phyloP scores from a whole-genome alignment of 2,797 vertebrate species.

The Oryzias dopingdopingensis region DNA sequence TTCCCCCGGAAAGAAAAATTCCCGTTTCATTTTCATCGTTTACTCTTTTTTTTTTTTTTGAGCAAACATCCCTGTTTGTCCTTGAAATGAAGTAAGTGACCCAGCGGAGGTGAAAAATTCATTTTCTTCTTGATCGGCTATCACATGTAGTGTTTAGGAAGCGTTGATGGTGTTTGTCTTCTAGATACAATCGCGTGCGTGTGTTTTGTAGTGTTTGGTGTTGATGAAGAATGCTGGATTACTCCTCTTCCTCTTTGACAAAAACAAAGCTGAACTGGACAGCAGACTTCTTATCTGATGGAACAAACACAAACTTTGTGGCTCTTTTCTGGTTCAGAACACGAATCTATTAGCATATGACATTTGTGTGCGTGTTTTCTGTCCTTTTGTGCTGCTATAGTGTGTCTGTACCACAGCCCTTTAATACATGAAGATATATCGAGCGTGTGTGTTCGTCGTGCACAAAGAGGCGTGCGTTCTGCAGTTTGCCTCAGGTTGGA shows the following conservation, averaged over 20 bases:
- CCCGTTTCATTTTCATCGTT: conserved; percentile 44
- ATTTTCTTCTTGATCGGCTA: conserved; percentile 55
- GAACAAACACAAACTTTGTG: conserved; percentile 34
- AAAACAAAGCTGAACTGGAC: conserved; percentile 47
- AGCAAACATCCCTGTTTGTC: conserved; percentile 36
- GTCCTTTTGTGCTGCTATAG: conserved; percentile 26
- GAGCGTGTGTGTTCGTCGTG: conserved; percentile 17
- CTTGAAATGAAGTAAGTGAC: conserved; percentile 60
- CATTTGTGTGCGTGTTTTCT: conserved; percentile 11
- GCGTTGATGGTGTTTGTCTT: conserved; percentile 42
- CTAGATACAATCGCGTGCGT: conserved; percentile 43
- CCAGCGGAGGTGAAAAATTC: conserved; percentile 44
- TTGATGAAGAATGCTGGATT: conserved; percentile 65
- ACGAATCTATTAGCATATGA: conserved; percentile 2
- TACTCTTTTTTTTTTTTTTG: conserved; percentile 1
- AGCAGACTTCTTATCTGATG: conserved; percentile 44
- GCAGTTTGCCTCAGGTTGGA: conserved; percentile 49
- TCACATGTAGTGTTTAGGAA: conserved; percentile 42
- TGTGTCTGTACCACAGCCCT: conserved; percentile 21
- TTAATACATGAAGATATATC: conserved; percentile 24
- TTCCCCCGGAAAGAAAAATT: conserved; percentile 23
- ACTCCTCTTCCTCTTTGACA: conserved; percentile 50
- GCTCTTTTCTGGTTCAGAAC: no score
- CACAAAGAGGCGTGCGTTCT: conserved; percentile 36
- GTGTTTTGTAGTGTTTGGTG: conserved; percentile 57